These are phyloP conservation scores for Plagodis dolabraria DNA, from an alignment of 2,888 invertebrate genomes.

Conservation along the genomic window DNA sequence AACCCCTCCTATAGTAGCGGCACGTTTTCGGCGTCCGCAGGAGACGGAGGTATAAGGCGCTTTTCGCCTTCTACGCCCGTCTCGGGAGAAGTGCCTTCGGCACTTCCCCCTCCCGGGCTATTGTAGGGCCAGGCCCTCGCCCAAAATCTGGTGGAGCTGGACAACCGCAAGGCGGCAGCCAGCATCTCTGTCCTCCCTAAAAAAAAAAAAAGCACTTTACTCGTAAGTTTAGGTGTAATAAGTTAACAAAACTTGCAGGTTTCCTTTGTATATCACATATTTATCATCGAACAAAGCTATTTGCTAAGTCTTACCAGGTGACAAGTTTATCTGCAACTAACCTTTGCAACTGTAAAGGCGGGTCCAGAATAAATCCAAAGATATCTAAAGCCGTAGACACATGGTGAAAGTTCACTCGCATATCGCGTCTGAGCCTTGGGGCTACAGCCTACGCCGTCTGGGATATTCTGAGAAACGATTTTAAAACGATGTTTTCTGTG, in stretches of 20 bases:
- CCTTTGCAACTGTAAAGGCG: conserved; percentile 46
- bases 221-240: too few relatives aligned
- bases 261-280: neutral
- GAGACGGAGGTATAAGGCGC: too few relatives aligned
- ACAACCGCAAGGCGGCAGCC: too few relatives aligned
- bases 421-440: conserved; percentile 57
- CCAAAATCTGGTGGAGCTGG: too few relatives aligned
- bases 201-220: too few relatives aligned
- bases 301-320: conserved; percentile 10
- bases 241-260: conserved; percentile 4
- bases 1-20: too few relatives aligned
- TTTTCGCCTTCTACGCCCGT: too few relatives aligned
- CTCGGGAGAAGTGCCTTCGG: too few relatives aligned
- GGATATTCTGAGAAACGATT: conserved; percentile 43
- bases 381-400: conserved; percentile 64
- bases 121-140: too few relatives aligned
- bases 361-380: conserved; percentile 59
- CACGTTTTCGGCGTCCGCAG: too few relatives aligned
- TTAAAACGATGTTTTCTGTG: conserved; percentile 3
- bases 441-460: conserved; percentile 59
- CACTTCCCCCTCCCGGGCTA: too few relatives aligned
- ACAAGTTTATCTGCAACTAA: conserved; percentile 37
- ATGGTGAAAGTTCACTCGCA: conserved; percentile 70
- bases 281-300: conserved; percentile 10
- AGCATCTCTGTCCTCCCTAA: too few relatives aligned